Evolutionary conservation across 2,113 vertebrate genomes (phyloP).

Genomic region (Python bivittatus): DNA sequence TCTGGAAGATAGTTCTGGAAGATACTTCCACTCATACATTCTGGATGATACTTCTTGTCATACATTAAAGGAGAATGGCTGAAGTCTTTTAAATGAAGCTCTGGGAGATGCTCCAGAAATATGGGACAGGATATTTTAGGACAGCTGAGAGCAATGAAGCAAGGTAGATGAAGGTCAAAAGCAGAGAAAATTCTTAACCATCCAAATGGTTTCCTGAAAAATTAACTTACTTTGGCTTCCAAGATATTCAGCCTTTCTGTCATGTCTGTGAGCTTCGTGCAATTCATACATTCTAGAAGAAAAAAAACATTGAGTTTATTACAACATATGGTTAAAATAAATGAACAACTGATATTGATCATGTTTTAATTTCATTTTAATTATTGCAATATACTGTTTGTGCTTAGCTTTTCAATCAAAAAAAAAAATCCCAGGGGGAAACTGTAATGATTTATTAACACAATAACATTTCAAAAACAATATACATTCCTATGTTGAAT

Average conservation of each 20-base stretch:
- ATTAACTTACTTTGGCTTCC: constrained; percentile 85
- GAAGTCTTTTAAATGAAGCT: background rate
- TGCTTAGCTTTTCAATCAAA: background rate
- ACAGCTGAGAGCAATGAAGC: background rate
- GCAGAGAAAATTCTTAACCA: background rate
- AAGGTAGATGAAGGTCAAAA: background rate
- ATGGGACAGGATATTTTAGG: background rate
- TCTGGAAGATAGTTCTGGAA: too few species aligned
- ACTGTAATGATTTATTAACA: background rate
- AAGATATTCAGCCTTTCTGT: constrained; percentile 82
- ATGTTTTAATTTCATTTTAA: background rate
- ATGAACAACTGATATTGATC: background rate
- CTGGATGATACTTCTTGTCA: background rate
- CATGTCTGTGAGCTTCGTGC: constrained; percentile 84
- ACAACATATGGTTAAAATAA: background rate
- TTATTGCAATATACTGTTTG: background rate
- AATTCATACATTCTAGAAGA: constrained; percentile 92
- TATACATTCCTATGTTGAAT: background rate
- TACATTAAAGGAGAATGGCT: background rate
- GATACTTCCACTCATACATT: too few species aligned
- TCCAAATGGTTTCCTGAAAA: background rate
- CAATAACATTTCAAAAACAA: background rate
- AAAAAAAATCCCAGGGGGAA: background rate
- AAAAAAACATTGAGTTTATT: background rate
- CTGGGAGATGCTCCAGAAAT: background rate